Evolutionary conservation across 2,113 vertebrate species (phyloP).

Genomic region (Zapornia atra): DNA sequence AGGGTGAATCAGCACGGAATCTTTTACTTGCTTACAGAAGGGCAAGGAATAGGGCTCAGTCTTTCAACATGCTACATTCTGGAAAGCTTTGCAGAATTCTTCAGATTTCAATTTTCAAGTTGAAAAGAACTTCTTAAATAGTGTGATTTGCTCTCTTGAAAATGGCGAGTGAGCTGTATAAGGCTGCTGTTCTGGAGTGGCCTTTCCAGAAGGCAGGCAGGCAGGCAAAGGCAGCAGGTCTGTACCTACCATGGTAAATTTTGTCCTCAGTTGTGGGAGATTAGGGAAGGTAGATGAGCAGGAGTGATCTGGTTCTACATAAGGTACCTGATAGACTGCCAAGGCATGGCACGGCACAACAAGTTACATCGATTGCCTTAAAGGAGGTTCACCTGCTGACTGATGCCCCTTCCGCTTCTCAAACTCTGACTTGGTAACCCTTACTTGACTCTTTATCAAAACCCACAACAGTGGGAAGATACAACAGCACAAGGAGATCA

Average conservation of each 20-base stretch:
- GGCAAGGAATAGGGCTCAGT: not conserved
- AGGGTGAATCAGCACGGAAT: not conserved
- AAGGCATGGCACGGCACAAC: slow-evolving; percentile 84
- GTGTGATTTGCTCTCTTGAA: not conserved
- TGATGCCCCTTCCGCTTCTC: slow-evolving; percentile 86
- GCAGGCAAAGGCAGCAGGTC: not conserved
- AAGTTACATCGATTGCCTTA: slow-evolving; percentile 84
- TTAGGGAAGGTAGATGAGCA: not conserved
- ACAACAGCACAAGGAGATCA: not conserved
- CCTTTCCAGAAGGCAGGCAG: not conserved
- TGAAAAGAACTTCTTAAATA: not conserved
- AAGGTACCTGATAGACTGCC: slow-evolving; percentile 77
- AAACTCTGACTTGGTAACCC: slow-evolving; percentile 80
- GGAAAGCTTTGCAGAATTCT: not conserved
- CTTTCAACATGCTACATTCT: not conserved
- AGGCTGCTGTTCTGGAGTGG: not conserved
- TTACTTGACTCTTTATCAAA: slow-evolving; percentile 83
- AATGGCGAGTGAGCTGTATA: not conserved
- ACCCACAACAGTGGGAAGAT: not conserved
- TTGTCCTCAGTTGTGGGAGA: not conserved
- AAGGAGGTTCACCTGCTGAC: slow-evolving; percentile 86
- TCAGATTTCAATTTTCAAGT: not conserved
- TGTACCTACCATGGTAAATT: not conserved
- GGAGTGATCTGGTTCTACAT: not conserved
- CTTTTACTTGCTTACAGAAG: not conserved